Evolutionary conservation across 2,888 invertebrate species (phyloP), one percentile per base, ranked within the genome.

Genomic region (Caenorhabditis parvicauda): DNA sequence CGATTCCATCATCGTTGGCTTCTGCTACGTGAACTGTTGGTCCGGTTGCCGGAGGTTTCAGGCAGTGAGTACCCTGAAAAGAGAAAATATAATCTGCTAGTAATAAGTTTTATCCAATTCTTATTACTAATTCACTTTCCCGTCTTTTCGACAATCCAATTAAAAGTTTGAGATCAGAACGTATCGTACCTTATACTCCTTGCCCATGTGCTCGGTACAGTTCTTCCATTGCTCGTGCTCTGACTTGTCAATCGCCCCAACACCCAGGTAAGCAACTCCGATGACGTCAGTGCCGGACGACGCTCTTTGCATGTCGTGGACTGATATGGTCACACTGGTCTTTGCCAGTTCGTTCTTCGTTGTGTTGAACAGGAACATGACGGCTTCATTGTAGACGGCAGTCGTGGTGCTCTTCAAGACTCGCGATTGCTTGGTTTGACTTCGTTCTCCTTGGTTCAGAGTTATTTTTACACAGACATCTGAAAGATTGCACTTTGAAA

Each of bases 401-500:
- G 60, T 54, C 6, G 69, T 69, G 9, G 72, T 72, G 7, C 60
- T 61, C 57, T 80, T 81, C 14, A 81, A 70, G 14, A 76, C 63
- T 46, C 81, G 68, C 24, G 76, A 76, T 32, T 75, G 81, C 51
- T 82, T 82, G 9, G 74, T 76, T 29, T 78, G 75, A 3, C 73
- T 58, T 24, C 74, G 67, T 4, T 76, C 74, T 3, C 70, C 72
- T 53, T 83, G 83, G 14, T 69, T 65, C 41, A 84, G 64, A 45
- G 81, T 81, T 22, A 83, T 80, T 44, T 80, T 76, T n/a, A 83
- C 80, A 58, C 83, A 83, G 3, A 83, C 82, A 70, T 83, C 83
- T 83, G 76, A 38, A 80, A 77, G 28, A 32, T 19, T 38, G 9
- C 25, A 50, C 3, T 1, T 39, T 28, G 14, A 39, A n/a, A n/a